Percentiles rank a stretch among this genome's conserved stretches.
phyloP scores from a whole-genome alignment of 2,113 vertebrate genomes.

The Elaphurus davidianus region DNA sequence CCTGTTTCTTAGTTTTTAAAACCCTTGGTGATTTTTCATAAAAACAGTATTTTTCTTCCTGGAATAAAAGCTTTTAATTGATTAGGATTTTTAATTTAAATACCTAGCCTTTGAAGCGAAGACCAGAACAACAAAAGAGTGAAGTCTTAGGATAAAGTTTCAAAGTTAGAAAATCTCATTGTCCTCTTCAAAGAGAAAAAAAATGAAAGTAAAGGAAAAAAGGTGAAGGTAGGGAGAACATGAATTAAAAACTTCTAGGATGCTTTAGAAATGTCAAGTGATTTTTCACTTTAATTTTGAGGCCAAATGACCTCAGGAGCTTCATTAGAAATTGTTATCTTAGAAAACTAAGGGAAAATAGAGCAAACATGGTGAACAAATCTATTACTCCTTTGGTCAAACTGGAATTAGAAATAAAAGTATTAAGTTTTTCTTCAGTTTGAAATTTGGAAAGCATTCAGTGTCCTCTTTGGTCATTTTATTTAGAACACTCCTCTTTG shows the following conservation, averaged over 20 bases:
- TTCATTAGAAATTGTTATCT: not conserved
- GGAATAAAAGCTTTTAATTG: constrained; percentile 15
- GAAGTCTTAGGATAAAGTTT: not conserved
- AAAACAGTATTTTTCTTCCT: not conserved
- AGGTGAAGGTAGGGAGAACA: not conserved
- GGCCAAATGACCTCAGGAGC: not conserved
- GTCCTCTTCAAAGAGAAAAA: not conserved
- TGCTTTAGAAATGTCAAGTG: not conserved
- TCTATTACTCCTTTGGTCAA: not conserved
- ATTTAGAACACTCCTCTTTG: not conserved
- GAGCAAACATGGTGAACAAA: not conserved
- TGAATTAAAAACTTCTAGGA: not conserved
- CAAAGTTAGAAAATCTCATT: constrained; percentile 3
- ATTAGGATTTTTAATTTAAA: not conserved
- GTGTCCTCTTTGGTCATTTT: not conserved
- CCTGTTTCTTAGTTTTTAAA: not conserved
- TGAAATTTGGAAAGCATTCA: constrained; percentile 35
- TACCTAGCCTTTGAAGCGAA: not conserved
- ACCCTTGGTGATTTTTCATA: not conserved
- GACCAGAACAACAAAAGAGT: not conserved
- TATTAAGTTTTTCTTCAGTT: constrained; percentile 20
- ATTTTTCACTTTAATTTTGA: constrained; percentile 1
- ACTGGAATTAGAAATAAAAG: not conserved
- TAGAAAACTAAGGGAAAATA: not conserved
- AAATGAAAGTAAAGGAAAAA: not conserved